A percentile compares a stretch with the other conserved stretches of the same genome.
phyloP scores from a whole-genome alignment of 2,113 vertebrate genomes.

The Chaetops frenatus region DNA sequence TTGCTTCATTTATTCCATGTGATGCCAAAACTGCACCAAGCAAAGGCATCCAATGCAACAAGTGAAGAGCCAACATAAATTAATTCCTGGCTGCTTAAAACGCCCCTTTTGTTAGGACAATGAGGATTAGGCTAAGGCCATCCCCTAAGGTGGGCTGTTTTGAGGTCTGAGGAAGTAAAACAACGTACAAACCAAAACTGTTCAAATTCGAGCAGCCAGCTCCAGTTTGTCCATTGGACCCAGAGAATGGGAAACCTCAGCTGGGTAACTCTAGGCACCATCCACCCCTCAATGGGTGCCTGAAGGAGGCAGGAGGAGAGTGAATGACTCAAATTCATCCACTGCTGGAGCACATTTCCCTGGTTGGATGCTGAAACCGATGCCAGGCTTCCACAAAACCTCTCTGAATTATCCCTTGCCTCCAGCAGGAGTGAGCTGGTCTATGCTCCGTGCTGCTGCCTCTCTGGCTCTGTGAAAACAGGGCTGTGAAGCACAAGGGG shows the following conservation, averaged over 20 bases:
- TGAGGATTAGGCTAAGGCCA: background rate
- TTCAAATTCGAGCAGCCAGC: accelerated
- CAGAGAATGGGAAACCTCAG: background rate
- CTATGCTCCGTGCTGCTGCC: background rate
- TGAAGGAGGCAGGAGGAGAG: background rate
- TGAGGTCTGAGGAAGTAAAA: background rate
- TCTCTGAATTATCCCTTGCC: background rate
- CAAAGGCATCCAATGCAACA: background rate
- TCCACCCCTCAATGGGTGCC: too few species aligned
- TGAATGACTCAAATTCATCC: background rate
- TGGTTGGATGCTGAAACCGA: background rate
- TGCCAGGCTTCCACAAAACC: background rate
- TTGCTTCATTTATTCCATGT: background rate
- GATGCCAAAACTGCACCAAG: conserved; percentile 8
- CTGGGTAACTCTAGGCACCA: background rate
- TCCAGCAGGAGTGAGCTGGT: background rate
- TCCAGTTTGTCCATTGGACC: accelerated
- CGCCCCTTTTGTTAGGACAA: background rate
- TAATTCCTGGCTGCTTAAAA: conserved; percentile 4
- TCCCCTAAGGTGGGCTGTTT: background rate
- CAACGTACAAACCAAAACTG: background rate
- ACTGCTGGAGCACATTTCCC: background rate
- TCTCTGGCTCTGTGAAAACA: background rate
- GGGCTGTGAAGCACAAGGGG: background rate
- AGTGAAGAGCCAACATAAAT: conserved; percentile 1